These are phyloP conservation scores for Troides oblongomaculatus DNA, from an alignment of 2,888 invertebrate species.

Conservation along the genomic window DNA sequence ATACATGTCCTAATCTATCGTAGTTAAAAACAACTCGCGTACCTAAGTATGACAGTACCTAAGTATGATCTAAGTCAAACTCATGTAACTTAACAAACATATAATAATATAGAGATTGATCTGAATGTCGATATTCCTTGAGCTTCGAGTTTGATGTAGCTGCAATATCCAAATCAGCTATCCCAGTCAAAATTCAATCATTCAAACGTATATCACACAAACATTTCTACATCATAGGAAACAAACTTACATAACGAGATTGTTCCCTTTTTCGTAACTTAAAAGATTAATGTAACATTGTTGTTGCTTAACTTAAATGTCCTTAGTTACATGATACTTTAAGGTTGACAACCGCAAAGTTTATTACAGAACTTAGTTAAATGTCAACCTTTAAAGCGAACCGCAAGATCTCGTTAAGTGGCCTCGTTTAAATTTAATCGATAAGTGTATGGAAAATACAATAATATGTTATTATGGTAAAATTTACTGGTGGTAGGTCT, in stretches of 20 bases:
- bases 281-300: neutral
- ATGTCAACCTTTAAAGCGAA: constrained; percentile 1
- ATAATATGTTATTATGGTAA: too few species aligned
- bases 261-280: neutral
- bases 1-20: too few species aligned
- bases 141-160: neutral
- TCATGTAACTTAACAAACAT: too few species aligned
- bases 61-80: too few species aligned
- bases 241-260: neutral
- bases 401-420: neutral
- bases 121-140: too few species aligned
- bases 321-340: constrained; percentile 7
- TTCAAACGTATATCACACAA: neutral
- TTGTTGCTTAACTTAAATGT: neutral
- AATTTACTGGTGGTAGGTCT: too few species aligned
- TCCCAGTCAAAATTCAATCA: neutral
- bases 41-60: too few species aligned
- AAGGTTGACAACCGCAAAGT: constrained; percentile 1
- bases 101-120: too few species aligned
- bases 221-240: neutral
- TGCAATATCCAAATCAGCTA: neutral
- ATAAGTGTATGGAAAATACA: too few species aligned
- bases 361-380: neutral
- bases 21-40: too few species aligned
- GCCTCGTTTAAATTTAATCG: neutral